phyloP scores from a whole-genome alignment of 2,888 invertebrate genomes.

The Xanthorhoe designata region DNA sequence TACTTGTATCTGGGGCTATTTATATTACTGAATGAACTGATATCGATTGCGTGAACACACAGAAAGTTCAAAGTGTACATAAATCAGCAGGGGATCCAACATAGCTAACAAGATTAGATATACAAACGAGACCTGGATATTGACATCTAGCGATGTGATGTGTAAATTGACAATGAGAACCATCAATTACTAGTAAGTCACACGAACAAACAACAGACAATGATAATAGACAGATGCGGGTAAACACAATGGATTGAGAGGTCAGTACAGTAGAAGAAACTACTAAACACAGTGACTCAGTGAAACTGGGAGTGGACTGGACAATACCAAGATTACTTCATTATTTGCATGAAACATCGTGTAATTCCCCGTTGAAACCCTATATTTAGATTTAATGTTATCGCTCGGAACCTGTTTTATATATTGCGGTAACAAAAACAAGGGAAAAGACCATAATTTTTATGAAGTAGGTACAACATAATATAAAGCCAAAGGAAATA shows the following conservation, averaged over 20 bases:
- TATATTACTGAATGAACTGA: slow-evolving; percentile 13
- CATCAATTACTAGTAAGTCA: slow-evolving; percentile 22
- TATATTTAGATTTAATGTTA: not conserved
- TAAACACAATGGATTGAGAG: slow-evolving; percentile 35
- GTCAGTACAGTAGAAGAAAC: slow-evolving; percentile 26
- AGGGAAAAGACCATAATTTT: not conserved
- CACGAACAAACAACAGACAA: slow-evolving; percentile 28
- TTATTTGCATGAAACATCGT: slow-evolving; percentile 2
- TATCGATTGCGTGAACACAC: too few species aligned
- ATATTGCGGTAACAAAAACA: not conserved
- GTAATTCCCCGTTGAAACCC: not conserved
- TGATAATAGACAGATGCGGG: slow-evolving; percentile 43
- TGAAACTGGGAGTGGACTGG: slow-evolving; percentile 18
- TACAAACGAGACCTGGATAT: not conserved
- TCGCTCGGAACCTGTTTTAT: not conserved
- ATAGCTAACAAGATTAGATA: not conserved
- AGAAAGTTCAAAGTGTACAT: not conserved
- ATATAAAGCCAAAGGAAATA: slow-evolving; percentile 13
- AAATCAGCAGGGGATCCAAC: not conserved
- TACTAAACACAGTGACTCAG: slow-evolving; percentile 23
- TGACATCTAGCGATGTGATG: not conserved
- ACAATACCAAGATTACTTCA: slow-evolving; percentile 17
- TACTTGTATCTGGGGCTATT: slow-evolving; percentile 45
- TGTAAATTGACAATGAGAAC: not conserved
- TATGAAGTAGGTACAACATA: not conserved